Conservation (phyloP, 1,140 invertebrate genomes). For the Pogonus chalceus region DNA sequence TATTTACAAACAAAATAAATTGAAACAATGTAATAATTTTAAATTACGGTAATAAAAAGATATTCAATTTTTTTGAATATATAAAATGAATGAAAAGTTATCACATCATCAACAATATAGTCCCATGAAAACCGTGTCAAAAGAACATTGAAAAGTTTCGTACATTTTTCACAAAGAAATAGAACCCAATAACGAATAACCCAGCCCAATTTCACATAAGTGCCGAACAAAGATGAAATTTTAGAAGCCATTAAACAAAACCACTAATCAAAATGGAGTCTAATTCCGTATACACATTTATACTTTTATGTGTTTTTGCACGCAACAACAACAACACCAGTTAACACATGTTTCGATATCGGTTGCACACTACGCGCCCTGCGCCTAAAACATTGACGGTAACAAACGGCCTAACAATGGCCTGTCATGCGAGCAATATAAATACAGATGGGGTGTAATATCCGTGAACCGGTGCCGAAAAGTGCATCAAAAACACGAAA, state of each 20-base stretch:
- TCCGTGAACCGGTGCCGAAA: not conserved
- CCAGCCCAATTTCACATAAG: not conserved
- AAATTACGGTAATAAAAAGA: too few species aligned
- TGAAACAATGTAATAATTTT: too few species aligned
- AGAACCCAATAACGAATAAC: too few species aligned
- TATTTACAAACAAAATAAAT: too few species aligned
- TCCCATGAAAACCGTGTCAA: too few species aligned
- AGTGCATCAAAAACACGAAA: not conserved
- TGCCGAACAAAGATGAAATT: not conserved
- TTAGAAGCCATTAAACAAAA: not conserved
- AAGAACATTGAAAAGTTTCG: not conserved
- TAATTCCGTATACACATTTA: not conserved
- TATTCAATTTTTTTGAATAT: too few species aligned
- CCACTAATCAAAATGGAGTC: not conserved
- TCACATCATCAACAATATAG: too few species aligned
- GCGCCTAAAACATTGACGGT: not conserved
- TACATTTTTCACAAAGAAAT: not conserved
- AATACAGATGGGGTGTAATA: not conserved
- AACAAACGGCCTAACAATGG: not conserved
- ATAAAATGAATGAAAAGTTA: too few species aligned
- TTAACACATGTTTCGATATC: not conserved
- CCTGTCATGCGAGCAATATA: slow-evolving; percentile 1
- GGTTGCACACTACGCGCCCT: too few species aligned
- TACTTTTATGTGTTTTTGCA: not conserved
- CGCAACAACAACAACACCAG: not conserved